Evolutionary conservation across 2,888 invertebrate species (phyloP), one percentile per base, ranked within the genome.

Genomic region (Oscheius sp.): DNA sequence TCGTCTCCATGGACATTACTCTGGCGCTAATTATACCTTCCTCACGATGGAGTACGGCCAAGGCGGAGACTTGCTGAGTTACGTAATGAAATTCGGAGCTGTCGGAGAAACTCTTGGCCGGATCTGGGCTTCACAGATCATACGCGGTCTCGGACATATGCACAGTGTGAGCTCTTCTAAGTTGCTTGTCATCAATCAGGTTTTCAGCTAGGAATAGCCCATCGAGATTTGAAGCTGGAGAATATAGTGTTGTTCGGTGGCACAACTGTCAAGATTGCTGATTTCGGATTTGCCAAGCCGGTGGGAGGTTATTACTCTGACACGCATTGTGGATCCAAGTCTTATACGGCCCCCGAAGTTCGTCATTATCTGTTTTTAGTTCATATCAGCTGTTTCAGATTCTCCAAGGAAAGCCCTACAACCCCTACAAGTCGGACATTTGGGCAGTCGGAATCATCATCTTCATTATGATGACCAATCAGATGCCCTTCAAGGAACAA

Each of bases 301-400:
- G 81, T 84, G 7, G 74, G 74, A 4, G 1, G 35, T 9, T 33
- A 71, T 1, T 51, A 77, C 32, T 90, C 90, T 68, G 84, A 84
- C 42, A 91, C 91, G 1, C 91, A 89, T 79, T 91, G 91, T 82
- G 91, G 91, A 9, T 91, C 91, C 2, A 91, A 90, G 79, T 90
- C 91, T 2, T 91, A 91, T 83, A 86, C 86, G 47, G 83, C 87
- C 13, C 89, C 89, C 10, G 89, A 89, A 82, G 90, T 91, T 65
- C 85, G 77, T 89, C 91, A 91, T 91, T 85, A 37, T 66, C 76
- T 50, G 2, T 13, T 21, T 50, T 47, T 10, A 57, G 32, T 42
- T 62, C 11, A 42, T 42, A 5, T 42, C 3, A 42, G 42, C 42
- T 5, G 3, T 62, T 21, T 47, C 37, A 47, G 29, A 42, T 21